These are phyloP conservation scores for Platynereis dumerilii DNA, from an alignment of 2,888 invertebrate genomes.

Conservation along the genomic window DNA sequence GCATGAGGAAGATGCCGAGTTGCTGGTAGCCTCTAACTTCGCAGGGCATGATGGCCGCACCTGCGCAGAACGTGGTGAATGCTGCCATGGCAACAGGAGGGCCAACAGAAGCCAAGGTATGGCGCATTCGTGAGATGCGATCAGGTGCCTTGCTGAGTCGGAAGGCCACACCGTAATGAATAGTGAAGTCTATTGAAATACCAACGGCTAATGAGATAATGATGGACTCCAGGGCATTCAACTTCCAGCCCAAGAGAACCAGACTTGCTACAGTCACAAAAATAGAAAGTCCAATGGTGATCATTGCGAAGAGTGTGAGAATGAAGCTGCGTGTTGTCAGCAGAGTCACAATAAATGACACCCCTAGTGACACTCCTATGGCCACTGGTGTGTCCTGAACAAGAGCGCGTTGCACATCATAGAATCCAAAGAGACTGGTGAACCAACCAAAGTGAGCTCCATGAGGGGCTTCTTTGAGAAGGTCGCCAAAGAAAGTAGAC, in stretches of 20 bases:
- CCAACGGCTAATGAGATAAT: slow-evolving; percentile 92
- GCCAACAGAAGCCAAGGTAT: slow-evolving; percentile 67
- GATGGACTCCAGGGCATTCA: slow-evolving; percentile 89
- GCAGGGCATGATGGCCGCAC: slow-evolving; percentile 83
- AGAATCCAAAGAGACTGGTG: slow-evolving; percentile 80
- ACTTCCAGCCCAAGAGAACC: slow-evolving; percentile 76
- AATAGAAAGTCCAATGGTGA: slow-evolving; percentile 84
- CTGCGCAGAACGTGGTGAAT: slow-evolving; percentile 83
- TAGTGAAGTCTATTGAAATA: slow-evolving; percentile 86
- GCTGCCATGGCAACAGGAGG: slow-evolving; percentile 87
- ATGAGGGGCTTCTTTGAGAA: slow-evolving; percentile 74
- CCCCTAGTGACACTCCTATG: slow-evolving; percentile 77
- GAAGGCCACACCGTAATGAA: slow-evolving; percentile 86
- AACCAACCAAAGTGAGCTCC: slow-evolving; percentile 88
- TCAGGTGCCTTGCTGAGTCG: slow-evolving; percentile 27
- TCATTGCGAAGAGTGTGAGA: slow-evolving; percentile 81
- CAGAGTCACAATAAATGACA: slow-evolving; percentile 79
- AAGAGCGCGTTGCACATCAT: slow-evolving; percentile 84
- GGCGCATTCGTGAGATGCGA: slow-evolving; percentile 8
- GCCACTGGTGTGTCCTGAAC: slow-evolving; percentile 83
- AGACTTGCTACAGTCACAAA: slow-evolving; percentile 74
- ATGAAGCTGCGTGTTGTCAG: slow-evolving; percentile 82
- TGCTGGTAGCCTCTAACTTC: slow-evolving; percentile 86
- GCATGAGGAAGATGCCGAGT: slow-evolving; percentile 83
- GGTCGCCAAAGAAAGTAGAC: slow-evolving; percentile 78